phyloP scores from a whole-genome alignment of 2,888 invertebrate genomes.

The Pachymerium ferrugineum region DNA sequence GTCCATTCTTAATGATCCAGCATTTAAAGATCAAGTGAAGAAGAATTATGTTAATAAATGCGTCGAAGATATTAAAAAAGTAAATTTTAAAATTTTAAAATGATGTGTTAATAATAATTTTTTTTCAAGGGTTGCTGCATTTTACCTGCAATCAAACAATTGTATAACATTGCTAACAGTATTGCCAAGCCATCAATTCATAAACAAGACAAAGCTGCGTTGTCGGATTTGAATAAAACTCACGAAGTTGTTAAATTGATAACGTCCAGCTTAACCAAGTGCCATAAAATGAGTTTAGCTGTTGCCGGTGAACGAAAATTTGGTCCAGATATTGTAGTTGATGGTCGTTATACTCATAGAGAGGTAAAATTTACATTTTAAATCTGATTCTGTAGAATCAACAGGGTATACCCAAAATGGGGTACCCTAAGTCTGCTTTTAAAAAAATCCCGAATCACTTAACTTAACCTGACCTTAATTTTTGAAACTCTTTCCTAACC shows the following conservation, averaged over 20 bases:
- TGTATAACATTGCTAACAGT: conserved; percentile 48
- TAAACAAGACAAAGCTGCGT: conserved; percentile 50
- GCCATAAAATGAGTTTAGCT: conserved; percentile 46
- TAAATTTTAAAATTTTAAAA: conserved; percentile 38
- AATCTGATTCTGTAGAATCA: not conserved
- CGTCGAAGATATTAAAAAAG: conserved; percentile 51
- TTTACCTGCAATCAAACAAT: conserved; percentile 48
- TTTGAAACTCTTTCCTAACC: too few species aligned
- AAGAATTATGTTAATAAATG: conserved; percentile 50
- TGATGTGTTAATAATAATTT: not conserved
- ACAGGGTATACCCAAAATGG: too few species aligned
- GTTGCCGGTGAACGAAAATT: conserved; percentile 41
- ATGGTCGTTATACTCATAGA: conserved; percentile 49
- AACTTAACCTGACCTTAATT: too few species aligned
- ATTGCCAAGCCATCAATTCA: conserved; percentile 46
- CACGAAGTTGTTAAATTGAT: conserved; percentile 50
- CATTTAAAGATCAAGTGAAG: conserved; percentile 49
- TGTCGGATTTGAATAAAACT: conserved; percentile 49
- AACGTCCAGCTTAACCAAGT: conserved; percentile 48
- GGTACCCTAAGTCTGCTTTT: too few species aligned
- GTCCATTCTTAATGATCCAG: conserved; percentile 49
- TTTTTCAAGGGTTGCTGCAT: conserved; percentile 47
- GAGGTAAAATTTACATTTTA: conserved; percentile 43
- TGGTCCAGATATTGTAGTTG: conserved; percentile 46
- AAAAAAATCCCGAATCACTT: too few species aligned